Percentiles rank a stretch among this genome's conserved stretches.
Evolutionary conservation across 2,797 vertebrate species (phyloP).

Genomic region (Coluber constrictor): DNA sequence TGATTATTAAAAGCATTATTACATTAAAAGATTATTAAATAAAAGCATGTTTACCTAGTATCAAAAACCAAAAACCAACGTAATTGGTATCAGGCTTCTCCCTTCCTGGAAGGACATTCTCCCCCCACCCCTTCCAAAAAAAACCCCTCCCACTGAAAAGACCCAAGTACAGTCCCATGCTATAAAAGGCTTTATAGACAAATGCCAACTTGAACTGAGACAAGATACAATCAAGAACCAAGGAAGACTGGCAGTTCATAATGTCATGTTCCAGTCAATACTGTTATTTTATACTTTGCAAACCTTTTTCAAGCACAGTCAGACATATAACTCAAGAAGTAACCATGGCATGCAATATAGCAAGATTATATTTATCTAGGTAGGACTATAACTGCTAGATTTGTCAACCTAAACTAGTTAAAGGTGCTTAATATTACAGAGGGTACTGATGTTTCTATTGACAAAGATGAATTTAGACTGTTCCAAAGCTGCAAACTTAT

Average conservation of each 20-base stretch:
- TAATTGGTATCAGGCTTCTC: neutral
- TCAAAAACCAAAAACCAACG: neutral
- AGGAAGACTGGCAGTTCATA: neutral
- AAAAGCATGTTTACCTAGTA: neutral
- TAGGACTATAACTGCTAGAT: neutral
- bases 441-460: neutral
- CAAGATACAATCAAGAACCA: neutral
- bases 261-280: neutral
- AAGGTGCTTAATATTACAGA: neutral
- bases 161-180: neutral
- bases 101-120: neutral
- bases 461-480: neutral
- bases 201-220: neutral
- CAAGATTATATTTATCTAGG: neutral
- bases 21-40: neutral
- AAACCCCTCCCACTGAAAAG: neutral
- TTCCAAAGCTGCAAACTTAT: neutral
- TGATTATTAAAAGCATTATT: neutral
- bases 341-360: neutral
- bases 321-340: neutral
- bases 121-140: neutral
- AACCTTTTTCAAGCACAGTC: neutral
- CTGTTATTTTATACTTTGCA: neutral
- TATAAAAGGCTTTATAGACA: neutral
- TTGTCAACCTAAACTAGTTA: neutral